Conservation (phyloP, 2,797 vertebrate genomes). For the Pteronotus mesoamericanus region DNA sequence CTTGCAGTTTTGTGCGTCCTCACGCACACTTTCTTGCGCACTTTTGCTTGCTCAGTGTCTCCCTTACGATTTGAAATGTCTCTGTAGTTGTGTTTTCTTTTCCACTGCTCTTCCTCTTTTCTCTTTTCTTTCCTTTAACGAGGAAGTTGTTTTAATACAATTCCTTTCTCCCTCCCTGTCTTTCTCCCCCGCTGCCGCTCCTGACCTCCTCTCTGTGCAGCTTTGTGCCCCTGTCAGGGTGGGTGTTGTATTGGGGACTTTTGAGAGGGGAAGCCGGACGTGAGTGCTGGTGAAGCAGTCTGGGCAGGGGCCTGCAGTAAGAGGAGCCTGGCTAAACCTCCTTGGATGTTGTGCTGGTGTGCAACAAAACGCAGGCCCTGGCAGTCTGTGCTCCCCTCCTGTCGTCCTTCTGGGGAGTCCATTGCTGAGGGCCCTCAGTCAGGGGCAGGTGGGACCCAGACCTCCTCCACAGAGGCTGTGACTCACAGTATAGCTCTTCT, state of each 20-base stretch:
- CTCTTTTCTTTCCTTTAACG: not conserved
- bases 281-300: not conserved
- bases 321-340: not conserved
- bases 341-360: not conserved
- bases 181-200: not conserved
- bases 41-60: not conserved
- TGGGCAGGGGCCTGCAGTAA: not conserved
- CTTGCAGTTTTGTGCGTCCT: not conserved
- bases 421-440: not conserved
- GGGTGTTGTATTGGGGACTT: not conserved
- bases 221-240: not conserved
- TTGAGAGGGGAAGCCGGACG: not conserved
- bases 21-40: not conserved
- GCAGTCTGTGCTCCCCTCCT: not conserved
- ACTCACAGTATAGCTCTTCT: not conserved
- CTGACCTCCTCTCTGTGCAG: not conserved
- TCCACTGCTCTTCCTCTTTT: not conserved
- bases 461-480: not conserved
- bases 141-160: not conserved
- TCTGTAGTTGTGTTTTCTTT: conserved; percentile 7
- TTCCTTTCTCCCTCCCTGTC: not conserved
- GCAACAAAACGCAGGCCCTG: not conserved
- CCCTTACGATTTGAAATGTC: not conserved
- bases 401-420: not conserved
- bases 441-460: not conserved